phyloP scores from a whole-genome alignment of 2,113 vertebrate species.

The Orientallactaga bullata region DNA sequence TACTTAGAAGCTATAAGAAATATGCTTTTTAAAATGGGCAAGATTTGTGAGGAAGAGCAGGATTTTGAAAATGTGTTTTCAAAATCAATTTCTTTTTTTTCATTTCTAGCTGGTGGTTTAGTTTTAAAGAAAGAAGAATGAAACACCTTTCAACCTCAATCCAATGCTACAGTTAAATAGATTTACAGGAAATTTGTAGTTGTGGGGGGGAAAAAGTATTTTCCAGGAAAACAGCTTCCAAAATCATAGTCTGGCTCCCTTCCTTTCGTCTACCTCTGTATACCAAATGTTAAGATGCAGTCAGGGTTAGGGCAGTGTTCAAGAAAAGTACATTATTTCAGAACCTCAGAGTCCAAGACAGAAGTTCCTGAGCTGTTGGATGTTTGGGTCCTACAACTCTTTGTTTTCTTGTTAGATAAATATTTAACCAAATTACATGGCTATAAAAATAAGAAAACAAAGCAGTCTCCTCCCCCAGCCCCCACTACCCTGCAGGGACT shows the following conservation, averaged over 20 bases:
- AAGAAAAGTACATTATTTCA: slow-evolving; percentile 29
- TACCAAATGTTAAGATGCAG: neutral
- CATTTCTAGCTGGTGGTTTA: slow-evolving; percentile 8
- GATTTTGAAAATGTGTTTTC: neutral
- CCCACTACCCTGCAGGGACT: too few species aligned
- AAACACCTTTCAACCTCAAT: neutral
- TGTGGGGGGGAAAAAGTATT: neutral
- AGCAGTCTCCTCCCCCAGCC: too few species aligned
- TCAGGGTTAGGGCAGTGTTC: neutral
- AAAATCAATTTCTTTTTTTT: too few species aligned
- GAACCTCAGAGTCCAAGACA: neutral
- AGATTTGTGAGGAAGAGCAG: neutral
- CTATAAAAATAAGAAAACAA: too few species aligned
- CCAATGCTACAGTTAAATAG: neutral
- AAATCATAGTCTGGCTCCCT: neutral
- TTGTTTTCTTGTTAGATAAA: slow-evolving; percentile 5
- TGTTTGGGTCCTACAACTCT: neutral
- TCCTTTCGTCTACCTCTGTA: neutral
- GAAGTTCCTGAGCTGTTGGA: neutral
- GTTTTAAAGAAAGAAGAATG: slow-evolving; percentile 47
- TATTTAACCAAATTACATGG: neutral
- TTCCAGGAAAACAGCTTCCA: neutral
- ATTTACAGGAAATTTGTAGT: neutral
- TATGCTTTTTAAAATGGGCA: neutral
- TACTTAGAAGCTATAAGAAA: slow-evolving; percentile 63